Base-by-base conservation (phyloP, 2,113 vertebrate species). In the Tamias sibiricus region DNA sequence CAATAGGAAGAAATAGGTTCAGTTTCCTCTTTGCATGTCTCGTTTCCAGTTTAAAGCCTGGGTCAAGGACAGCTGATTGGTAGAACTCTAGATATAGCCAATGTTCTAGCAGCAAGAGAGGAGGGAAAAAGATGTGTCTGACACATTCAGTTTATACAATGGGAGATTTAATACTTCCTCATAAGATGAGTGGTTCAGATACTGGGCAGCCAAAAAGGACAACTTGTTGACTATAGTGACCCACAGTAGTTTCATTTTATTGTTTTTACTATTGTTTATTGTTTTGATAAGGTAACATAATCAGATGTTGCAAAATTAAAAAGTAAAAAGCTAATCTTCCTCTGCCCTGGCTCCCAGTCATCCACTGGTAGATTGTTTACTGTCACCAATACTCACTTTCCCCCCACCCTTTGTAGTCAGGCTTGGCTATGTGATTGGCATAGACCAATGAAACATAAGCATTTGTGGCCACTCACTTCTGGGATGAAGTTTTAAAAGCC, bases 291-390 rank as follows among this genome's bases (percentile, higher is more conserved):
- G 57, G n/a, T 28, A 90, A 80, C 35, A 62, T 88, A 74, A 64
- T 71, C 66, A 96, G 30, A 72, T 20, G 37, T 64, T 57, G 20
- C 35, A 77, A 90, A 90, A 84, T 64, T 95, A 13, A 94, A 97
- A 75, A 87, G n/a, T 42, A 49, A 79, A 54, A 83, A 47, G 40
- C 6, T 35, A 13, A 24, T 1, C 7, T 42, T 79, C 54, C 20
- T 57, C 4, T 92, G 20, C 32, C 44, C 12, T 10, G 42, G 32
- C 35, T 57, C 28, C 19, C 8, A 88, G 66, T 4, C 82, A 76
- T 44, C 26, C 4, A 68, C 19, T 40, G 7, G 16, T 47, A 12
- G 40, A 74, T 49, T 47, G 24, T 90, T 87, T 49, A 37, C n/a
- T 90, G 8, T 68, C 42, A 90, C 35, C 42, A 57, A n/a, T 59